A percentile compares a stretch with the other conserved stretches of the same genome.
Conservation (phyloP, 2,797 vertebrate species). For the Anguilla pacifica region DNA sequence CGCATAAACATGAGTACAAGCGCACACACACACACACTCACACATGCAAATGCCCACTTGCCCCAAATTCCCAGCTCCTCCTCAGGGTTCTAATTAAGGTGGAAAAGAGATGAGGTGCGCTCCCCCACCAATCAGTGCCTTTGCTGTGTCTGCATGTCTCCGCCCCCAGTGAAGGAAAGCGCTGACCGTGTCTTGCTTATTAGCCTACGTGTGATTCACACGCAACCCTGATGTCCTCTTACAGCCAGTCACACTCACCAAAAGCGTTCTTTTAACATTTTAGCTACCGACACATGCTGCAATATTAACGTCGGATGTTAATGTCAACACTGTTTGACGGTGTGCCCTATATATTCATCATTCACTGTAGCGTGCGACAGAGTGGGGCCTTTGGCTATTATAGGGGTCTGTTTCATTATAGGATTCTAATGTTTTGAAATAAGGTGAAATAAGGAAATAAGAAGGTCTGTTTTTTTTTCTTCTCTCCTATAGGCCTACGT, state of each 20-base stretch:
- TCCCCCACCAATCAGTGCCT: slow-evolving; percentile 40
- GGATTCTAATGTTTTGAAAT: not conserved
- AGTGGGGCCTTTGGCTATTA: not conserved
- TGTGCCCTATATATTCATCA: not conserved
- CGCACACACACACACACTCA: not conserved
- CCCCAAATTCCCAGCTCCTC: slow-evolving; percentile 42
- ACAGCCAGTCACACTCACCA: slow-evolving; percentile 20
- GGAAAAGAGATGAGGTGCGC: slow-evolving; percentile 52
- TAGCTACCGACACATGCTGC: not conserved
- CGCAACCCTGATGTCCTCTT: slow-evolving; percentile 6
- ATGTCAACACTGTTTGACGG: not conserved
- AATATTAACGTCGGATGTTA: not conserved
- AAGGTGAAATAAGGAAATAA: not conserved
- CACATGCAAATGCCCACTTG: not conserved
- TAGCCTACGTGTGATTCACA: not conserved
- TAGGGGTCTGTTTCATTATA: not conserved
- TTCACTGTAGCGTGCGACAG: not conserved
- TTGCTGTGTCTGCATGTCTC: slow-evolving; percentile 48
- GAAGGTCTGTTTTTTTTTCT: not conserved
- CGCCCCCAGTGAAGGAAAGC: slow-evolving; percentile 47
- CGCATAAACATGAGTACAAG: not conserved
- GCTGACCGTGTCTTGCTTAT: not conserved
- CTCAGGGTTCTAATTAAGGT: slow-evolving; percentile 73
- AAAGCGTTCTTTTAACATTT: not conserved
- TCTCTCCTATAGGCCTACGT: not conserved